phyloP scores from a whole-genome alignment of 2,888 invertebrate genomes.

The Drosophila rubida region DNA sequence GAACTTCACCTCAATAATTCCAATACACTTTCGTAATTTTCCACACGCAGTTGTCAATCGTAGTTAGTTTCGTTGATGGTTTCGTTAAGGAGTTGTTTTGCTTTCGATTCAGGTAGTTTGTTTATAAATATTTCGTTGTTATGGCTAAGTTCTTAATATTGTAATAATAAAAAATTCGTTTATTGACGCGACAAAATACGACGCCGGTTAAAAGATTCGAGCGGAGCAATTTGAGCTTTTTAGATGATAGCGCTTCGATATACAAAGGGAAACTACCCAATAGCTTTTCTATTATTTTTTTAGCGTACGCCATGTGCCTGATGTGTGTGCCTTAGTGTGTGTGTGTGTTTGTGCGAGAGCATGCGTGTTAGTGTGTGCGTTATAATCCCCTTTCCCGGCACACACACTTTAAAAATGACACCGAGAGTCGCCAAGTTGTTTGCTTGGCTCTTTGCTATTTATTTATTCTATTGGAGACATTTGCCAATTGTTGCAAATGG shows the following conservation, averaged over 20 bases:
- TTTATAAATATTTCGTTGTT: slow-evolving; percentile 6
- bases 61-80: slow-evolving; percentile 1
- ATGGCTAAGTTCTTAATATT: slow-evolving; percentile 1
- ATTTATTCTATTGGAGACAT: slow-evolving; percentile 33
- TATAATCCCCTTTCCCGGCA: slow-evolving; percentile 1
- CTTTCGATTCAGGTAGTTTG: slow-evolving; percentile 1
- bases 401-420: background rate
- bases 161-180: slow-evolving; percentile 7
- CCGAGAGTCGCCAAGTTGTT: slow-evolving; percentile 11
- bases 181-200: slow-evolving; percentile 23
- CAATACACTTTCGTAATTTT: slow-evolving; percentile 11
- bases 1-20: slow-evolving; percentile 17
- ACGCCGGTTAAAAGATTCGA: slow-evolving; percentile 43
- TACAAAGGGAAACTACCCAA: slow-evolving; percentile 69
- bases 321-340: no score
- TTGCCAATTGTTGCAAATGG: slow-evolving; percentile 30
- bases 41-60: background rate
- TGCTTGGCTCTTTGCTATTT: slow-evolving; percentile 24
- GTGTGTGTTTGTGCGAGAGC: slow-evolving; percentile 7
- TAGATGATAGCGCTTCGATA: slow-evolving; percentile 68
- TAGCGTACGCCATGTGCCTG: slow-evolving; percentile 26
- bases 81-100: slow-evolving; percentile 11
- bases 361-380: slow-evolving; percentile 5
- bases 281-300: slow-evolving; percentile 18
- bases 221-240: slow-evolving; percentile 21